Evolutionary conservation across 1,140 invertebrate species (phyloP), one percentile per base, ranked within the genome.

Genomic region (Scaptomyza graminum): DNA sequence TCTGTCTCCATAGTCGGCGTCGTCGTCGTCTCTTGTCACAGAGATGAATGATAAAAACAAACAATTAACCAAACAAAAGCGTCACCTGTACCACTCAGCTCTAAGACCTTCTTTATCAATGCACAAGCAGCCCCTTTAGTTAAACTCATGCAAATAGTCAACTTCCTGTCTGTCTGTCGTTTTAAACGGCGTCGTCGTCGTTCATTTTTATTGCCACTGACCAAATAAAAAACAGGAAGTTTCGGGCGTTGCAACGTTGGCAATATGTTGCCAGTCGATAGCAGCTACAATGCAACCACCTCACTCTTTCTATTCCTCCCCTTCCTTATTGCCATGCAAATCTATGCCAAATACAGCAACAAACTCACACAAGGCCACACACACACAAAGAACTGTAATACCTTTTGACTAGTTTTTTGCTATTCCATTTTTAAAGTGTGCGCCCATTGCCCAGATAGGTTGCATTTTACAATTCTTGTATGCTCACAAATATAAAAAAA

Each of bases 221-320:
- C 73, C 68, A 66, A 39, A 34, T 34, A 34, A 34, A 34, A 34
- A 60, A 47, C 63, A 34, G 71, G 49, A 76, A 81, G 75, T 61
- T 64, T 72, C 55, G 65, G 70, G 69, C 78, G 70, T 31, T 31
- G 28, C 28, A 69, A 63, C 62, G 51, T 70, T 67, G 63, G 83
- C 82, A 87, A 87, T 87, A 87, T 87, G 82, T 87, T 76, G 79
- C 83, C 67, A 72, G 74, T 88, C 83, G 79, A 87, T 87, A 88
- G 69, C 31, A 59, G 49, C 18, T 16, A 13, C 22, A n/a, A 18
- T 22, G 18, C 18, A 22, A 22, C 18, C 18, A 22, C 18, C 18
- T 22, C 0, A 22, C 18, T 22, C 18, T 22, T 22, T 22, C 18
- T 22, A 22, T 63, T 44, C 50, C n/a, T 6, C 16, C 16, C 1